These are phyloP conservation scores for Microctonus hyperodae DNA, from an alignment of 2,888 invertebrate genomes.

Conservation along the genomic window DNA sequence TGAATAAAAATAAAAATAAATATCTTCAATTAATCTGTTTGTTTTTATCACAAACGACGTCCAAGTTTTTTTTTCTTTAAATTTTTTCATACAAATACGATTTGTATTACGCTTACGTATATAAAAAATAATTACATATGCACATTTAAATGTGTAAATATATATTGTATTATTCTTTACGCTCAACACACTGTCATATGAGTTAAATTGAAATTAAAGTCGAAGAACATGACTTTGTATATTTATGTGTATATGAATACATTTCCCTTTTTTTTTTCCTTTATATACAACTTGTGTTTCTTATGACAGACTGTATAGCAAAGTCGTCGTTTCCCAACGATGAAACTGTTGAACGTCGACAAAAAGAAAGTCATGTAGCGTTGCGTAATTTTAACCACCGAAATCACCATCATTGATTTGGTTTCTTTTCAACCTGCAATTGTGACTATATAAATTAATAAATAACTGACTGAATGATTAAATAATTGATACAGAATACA, in stretches of 20 bases:
- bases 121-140: no score
- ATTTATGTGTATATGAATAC: slow-evolving; percentile 4
- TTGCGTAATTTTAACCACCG: slow-evolving; percentile 50
- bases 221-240: neutral
- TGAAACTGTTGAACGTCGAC: slow-evolving; percentile 52
- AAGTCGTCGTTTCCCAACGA: slow-evolving; percentile 46
- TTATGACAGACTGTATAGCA: slow-evolving; percentile 17
- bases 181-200: neutral
- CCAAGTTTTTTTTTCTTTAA: no score
- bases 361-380: slow-evolving; percentile 59
- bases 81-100: no score
- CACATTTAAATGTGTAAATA: no score
- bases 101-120: no score
- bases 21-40: no score
- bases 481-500: no score
- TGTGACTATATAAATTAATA: slow-evolving; percentile 25
- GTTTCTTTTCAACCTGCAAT: slow-evolving; percentile 46
- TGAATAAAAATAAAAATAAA: no score
- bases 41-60: no score
- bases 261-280: slow-evolving; percentile 18
- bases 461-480: no score
- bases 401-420: slow-evolving; percentile 35
- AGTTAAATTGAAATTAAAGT: neutral
- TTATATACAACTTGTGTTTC: slow-evolving; percentile 25
- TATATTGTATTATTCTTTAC: neutral